Base-by-base conservation (phyloP, 2,888 invertebrate species). In the Rapana venosa region DNA sequence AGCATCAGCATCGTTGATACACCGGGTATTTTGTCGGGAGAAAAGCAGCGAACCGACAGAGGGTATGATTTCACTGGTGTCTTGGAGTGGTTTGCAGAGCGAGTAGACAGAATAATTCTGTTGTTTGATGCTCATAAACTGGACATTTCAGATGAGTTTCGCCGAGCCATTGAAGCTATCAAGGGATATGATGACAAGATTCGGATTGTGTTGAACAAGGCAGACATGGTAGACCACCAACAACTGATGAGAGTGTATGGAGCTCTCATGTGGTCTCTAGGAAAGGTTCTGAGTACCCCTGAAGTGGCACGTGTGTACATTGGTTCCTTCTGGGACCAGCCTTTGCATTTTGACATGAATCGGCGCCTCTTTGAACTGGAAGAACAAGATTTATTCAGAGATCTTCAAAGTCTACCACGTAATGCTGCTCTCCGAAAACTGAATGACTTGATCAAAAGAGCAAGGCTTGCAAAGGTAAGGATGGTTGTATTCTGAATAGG, bases 301-400 rank as follows among this genome's bases (percentile, higher is more conserved):
- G 99, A 99, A 97, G 99, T 99, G 26, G 99, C 99, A 0, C 97
- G 99, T 90, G 99, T 99, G 1, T 99, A 99, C 96, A 99, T 99
- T 94, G 99, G 99, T n/a, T 99, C 99, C 5, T 99, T 99, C 97
- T 99, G 99, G 99, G 99, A 99, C 96, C 98, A 99, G 95, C 99
- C 99, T 0, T 97, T 99, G 77, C 97, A 98, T 93, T 99, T 98
- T 96, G 99, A 99, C 96, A 97, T 98, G 89, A 99, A 99, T 96
- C 97, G 99, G 94, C 97, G 97, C 96, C 93, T 96, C 36, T 96
- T 96, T 93, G 96, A 96, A 92, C 91, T 96, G 26, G 96, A 96
- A 93, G 96, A 96, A 91, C 94, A 95, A 91, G 96, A 96, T 92
- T 94, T 94, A 90, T 96, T 96, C 94, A 97, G 97, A 95, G 99